Conservation (phyloP, 2,888 invertebrate species). For the Limnephilus marmoratus region DNA sequence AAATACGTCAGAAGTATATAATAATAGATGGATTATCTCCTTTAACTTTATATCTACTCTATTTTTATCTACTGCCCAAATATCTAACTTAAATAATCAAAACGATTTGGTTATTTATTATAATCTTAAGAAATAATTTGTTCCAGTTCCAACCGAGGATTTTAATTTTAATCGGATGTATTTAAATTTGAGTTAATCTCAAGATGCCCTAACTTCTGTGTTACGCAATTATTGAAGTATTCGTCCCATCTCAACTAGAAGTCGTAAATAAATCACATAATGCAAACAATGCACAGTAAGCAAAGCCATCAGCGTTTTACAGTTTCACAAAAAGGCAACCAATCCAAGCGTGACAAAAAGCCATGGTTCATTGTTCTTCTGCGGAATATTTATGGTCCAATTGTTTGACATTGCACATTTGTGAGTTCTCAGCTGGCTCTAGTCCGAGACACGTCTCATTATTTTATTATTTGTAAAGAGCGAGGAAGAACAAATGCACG, state of each 20-base stretch:
- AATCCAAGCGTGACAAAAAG: constrained; percentile 58
- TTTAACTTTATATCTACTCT: background rate
- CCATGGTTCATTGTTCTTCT: constrained; percentile 37
- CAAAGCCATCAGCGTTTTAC: constrained; percentile 64
- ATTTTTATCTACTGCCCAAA: background rate
- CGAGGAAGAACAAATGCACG: background rate
- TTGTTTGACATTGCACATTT: constrained; percentile 55
- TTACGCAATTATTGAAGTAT: constrained; percentile 16
- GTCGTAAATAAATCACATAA: constrained; percentile 59
- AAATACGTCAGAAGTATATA: background rate
- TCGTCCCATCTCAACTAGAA: background rate
- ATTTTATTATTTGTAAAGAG: constrained; percentile 39
- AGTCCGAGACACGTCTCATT: constrained; percentile 7
- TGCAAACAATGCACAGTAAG: constrained; percentile 59
- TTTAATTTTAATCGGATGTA: background rate
- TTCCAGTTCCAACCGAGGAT: background rate
- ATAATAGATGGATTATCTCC: background rate
- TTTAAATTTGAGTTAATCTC: background rate
- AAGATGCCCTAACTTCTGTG: background rate
- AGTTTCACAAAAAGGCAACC: constrained; percentile 49
- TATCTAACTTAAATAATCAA: background rate
- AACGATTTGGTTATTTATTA: background rate
- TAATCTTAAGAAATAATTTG: background rate
- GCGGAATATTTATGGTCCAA: constrained; percentile 61
- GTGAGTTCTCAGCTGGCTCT: constrained; percentile 20